Base-by-base conservation (phyloP, 2,113 vertebrate genomes). In the Sylvia atricapilla region DNA sequence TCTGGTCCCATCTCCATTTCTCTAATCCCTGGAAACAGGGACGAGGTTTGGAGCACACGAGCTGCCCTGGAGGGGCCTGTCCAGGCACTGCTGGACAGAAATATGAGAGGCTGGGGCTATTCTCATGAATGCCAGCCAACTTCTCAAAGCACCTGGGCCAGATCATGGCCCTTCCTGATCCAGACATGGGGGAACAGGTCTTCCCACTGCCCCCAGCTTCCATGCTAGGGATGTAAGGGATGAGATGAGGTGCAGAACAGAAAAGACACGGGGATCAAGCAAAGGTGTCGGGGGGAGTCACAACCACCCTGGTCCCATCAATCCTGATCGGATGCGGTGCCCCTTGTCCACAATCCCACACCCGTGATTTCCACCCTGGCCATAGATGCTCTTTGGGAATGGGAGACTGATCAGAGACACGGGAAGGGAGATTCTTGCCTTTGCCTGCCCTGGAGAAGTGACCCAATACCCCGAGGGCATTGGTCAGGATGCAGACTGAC, bases 1-100 rank as follows among this genome's bases (percentile, higher is more conserved):
- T 92, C 84, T 96, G 63, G 93, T 92, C 75, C 91, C 69, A 44
- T 81, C 86, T 81, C 74, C 47, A 27, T 72, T 85, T 50, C 72
- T 56, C 77, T 96, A 97, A 97, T 96, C 93, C 91, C 81, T 86
- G 75, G 70, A 92, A 94, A 95, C 50, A 76, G 39, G 78, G 56
- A 75, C 0, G 0, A 60, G 50, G 15, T 44, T 58, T 7, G 7
- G 52, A 62, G 58, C 3, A 7, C 44, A 41, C 1, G 27, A 47
- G 39, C 70, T 93, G 72, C 44, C 60, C 76, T 3, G 1, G 70
- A 84, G 37, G 21, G 13, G 21, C 77, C 58, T 83, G 58, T 59
- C 83, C 87, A 52, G 44, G 43, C 0, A 0, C 50, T 7, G 11
- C 20, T 8, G 63, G 55, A 78, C 23, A 81, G 28, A 70, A 81